Evolutionary conservation across 2,113 vertebrate species (phyloP).

Genomic region (Heliornis fulica): DNA sequence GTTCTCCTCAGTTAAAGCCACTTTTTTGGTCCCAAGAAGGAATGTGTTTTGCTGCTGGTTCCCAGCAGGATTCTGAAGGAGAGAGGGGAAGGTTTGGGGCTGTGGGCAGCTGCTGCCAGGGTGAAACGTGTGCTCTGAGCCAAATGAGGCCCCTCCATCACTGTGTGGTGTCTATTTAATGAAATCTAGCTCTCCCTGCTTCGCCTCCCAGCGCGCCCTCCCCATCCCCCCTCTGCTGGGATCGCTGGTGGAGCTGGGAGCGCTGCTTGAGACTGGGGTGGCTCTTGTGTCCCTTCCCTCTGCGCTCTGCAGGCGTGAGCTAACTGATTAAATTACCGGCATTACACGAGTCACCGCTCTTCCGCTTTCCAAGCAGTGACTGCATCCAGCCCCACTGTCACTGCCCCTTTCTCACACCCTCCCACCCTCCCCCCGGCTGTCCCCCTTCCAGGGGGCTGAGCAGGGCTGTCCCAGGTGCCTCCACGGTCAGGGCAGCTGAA

Average conservation of each 20-base stretch:
- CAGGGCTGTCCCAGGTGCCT: not conserved
- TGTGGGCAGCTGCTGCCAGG: not conserved
- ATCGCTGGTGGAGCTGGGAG: not conserved
- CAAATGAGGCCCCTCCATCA: rapidly evolving
- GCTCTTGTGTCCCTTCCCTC: not conserved
- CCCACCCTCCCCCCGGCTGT: not conserved
- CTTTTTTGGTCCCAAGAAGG: not conserved
- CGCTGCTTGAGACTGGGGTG: not conserved
- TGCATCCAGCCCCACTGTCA: not conserved
- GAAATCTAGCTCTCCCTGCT: not conserved
- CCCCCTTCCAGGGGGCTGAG: not conserved
- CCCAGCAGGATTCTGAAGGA: not conserved
- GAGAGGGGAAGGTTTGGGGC: not conserved
- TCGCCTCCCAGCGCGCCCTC: not conserved
- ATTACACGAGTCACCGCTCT: conserved; percentile 41
- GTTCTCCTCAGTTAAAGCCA: not conserved
- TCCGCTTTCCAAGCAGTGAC: conserved; percentile 53
- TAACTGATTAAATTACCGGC: conserved; percentile 27
- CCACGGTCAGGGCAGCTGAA: not conserved
- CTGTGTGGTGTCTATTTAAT: not conserved
- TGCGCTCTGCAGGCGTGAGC: not conserved
- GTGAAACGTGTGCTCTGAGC: not conserved
- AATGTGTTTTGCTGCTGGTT: not conserved
- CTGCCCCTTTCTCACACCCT: not conserved
- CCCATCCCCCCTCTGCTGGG: not conserved